Evolutionary conservation across 2,113 vertebrate species (phyloP), one percentile per base, ranked within the genome.

Genomic region (Peucedramus taeniatus): DNA sequence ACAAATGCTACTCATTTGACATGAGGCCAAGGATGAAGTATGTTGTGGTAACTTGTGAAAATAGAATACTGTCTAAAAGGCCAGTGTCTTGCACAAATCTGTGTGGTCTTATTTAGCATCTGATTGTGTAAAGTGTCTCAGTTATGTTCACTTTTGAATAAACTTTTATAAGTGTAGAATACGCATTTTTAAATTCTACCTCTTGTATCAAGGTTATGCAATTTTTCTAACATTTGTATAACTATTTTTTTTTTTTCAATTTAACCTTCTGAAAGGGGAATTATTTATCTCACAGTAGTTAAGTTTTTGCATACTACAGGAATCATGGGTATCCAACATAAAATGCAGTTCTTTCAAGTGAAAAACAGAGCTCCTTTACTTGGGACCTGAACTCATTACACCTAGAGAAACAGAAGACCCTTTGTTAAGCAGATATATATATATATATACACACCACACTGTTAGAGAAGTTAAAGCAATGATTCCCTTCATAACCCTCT

Each of bases 301-400:
- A 83, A 44, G 23, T 26, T 74, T 89, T 90, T 87, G 47, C 80
- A 92, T 87, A 76, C 44, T 82, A 83, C 53, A 71, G 74, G 45
- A 95, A 92, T 96, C 77, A 88, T 45, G 30, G 78, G 26, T 64
- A 91, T 94, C 82, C 74, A 90, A 82, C 30, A 83, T 60, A 96
- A 96, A 97, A 95, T 83, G 27, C 86, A 97, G 72, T 27, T 96
- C 93, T 96, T 97, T 96, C 89, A 97, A 96, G 88, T 61, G 23
- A 56, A 68, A 95, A 97, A 96, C 94, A 97, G 93, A 94, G 90
- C 60, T 95, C 91, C 83, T 97, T 97, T 97, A 96, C 90, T 93
- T 50, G 49, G 54, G 71, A 78, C 16, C 53, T 79, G 39, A 89
- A 80, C 59, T 89, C 81, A 85, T 54, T 92, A 92, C 95, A 93